These are phyloP conservation scores for Holacanthus passer DNA, from an alignment of 2,113 vertebrate genomes.

Conservation along the genomic window DNA sequence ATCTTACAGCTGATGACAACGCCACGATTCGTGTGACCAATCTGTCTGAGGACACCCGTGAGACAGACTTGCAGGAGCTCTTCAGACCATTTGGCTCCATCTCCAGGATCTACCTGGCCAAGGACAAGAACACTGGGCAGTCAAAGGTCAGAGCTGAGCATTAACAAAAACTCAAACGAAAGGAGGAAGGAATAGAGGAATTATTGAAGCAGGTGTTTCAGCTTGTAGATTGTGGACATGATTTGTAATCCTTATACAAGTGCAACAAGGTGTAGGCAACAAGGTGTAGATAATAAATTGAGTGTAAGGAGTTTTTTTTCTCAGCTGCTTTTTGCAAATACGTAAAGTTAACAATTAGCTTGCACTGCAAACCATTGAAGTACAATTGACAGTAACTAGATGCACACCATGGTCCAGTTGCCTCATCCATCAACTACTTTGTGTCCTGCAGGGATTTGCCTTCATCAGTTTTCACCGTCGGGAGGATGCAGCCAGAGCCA, in stretches of 20 bases:
- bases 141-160: conserved; percentile 88
- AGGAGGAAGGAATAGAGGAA: background rate
- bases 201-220: too few relatives aligned
- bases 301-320: background rate
- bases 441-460: conserved; percentile 89
- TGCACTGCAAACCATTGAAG: background rate
- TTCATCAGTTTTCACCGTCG: conserved; percentile 98
- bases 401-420: background rate
- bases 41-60: conserved; percentile 96
- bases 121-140: conserved; percentile 98
- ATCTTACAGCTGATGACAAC: conserved; percentile 91
- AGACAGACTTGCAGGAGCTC: conserved; percentile 97
- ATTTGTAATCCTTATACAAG: background rate
- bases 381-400: background rate
- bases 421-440: background rate
- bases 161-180: background rate
- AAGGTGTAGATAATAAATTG: background rate
- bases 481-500: conserved; percentile 94
- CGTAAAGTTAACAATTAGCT: background rate
- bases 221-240: background rate
- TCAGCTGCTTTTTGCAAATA: background rate
- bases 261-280: background rate
- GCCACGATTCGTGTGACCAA: conserved; percentile 98
- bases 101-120: conserved; percentile 96
- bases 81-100: conserved; percentile 98